Evolutionary conservation across 2,888 invertebrate genomes (phyloP), one percentile per base, ranked within the genome.

Genomic region (Smittia aterrima): DNA sequence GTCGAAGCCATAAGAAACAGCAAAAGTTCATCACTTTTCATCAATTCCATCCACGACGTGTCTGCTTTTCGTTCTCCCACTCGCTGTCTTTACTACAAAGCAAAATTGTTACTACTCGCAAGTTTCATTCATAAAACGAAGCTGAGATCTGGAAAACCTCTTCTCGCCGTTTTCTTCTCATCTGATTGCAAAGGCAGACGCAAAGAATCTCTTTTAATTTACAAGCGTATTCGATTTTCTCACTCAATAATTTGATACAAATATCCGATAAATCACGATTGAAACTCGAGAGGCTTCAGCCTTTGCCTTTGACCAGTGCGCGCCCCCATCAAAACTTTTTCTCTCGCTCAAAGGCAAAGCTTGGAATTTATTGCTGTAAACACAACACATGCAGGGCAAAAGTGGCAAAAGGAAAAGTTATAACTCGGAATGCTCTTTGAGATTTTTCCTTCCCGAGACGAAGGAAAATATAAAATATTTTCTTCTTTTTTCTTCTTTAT

Each of bases 191-290:
- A 22, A 58, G 22, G 22, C 58, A 22, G 58, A 22, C 2, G 22
- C n/a, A 47, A 47, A 58, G 58, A 64, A 64, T 25, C 64, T 64
- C 64, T 64, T 64, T 64, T 64, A 24, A 58, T 58, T 58, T 58
- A 58, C 16, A 22, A 22, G 27, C 13, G n/a, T 13, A n/a, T 27
- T 64, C 27, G 22, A 58, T 72, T 72, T 72, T 72, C 72, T 72
- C 72, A 72, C 72, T 72, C 53, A 72, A 72, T 72, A 72, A 72
- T 72, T 72, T 72, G 40, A 72, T 72, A 72, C 72, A 72, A 72
- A 72, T 72, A 72, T 58, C 54, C 62, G 72, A 72, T 72, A 72
- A 72, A 72, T 72, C 72, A 72, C 72, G 72, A 70, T 53, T 41
- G 72, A 72, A 72, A 27, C 27, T 72, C 40, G 40, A 25, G 47